These are phyloP conservation scores for Myiotriccus ornatus DNA, from an alignment of 2,797 vertebrate species.

Conservation along the genomic window DNA sequence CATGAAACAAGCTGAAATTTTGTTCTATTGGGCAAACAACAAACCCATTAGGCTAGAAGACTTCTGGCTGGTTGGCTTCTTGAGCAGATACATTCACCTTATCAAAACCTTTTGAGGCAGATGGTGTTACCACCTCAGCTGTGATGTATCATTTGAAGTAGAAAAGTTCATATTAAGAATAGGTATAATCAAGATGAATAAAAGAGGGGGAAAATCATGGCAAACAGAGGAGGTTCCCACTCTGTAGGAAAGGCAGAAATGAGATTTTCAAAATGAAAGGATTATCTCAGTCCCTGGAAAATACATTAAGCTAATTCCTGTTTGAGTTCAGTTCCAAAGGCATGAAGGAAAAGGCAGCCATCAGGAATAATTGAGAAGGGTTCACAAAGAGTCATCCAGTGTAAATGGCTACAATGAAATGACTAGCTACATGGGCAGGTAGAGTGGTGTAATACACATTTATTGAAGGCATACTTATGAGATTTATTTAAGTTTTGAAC, in stretches of 20 bases:
- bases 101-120: neutral
- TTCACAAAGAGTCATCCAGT: neutral
- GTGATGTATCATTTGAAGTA: neutral
- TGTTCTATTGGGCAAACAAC: neutral
- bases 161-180: neutral
- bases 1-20: neutral
- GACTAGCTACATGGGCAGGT: neutral
- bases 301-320: neutral
- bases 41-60: neutral
- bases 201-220: neutral
- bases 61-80: neutral
- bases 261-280: neutral
- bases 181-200: neutral
- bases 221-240: fast-evolving
- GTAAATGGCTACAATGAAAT: neutral
- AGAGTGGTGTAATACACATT: neutral
- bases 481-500: neutral
- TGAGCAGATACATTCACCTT: neutral
- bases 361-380: neutral
- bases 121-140: neutral
- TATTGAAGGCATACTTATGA: neutral
- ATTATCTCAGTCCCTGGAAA: neutral
- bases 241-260: neutral
- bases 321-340: neutral
- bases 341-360: neutral